Evolutionary conservation across 2,797 vertebrate genomes (phyloP).

Genomic region (Mustela erminea): DNA sequence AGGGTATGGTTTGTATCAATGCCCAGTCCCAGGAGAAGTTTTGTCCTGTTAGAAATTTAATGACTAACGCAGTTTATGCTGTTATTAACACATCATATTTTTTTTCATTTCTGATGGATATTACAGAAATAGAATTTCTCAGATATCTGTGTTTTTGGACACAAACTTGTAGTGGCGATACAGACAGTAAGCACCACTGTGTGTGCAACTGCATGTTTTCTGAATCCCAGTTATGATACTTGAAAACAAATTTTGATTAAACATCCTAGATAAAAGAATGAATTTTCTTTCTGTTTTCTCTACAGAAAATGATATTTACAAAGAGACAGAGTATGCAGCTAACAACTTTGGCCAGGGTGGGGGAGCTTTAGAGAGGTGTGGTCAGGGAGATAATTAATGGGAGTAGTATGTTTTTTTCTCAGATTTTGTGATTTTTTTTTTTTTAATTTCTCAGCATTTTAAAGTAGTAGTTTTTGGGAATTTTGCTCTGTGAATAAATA

Average conservation of each 20-base stretch:
- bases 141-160: neutral
- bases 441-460: neutral
- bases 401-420: neutral
- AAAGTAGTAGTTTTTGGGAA: neutral
- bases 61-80: constrained; percentile 20
- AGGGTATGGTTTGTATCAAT: neutral
- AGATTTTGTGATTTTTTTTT: neutral
- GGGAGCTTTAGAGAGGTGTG: neutral
- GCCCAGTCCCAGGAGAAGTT: neutral
- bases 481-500: neutral
- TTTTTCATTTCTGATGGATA: constrained; percentile 27
- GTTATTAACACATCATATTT: neutral
- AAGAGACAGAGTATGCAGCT: neutral
- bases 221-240: neutral
- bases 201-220: neutral
- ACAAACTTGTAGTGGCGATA: neutral
- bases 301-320: neutral
- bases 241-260: constrained; percentile 4
- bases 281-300: neutral
- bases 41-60: neutral
- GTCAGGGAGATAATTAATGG: neutral
- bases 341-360: rapidly evolving
- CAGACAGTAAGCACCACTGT: neutral
- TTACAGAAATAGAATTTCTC: constrained; percentile 25
- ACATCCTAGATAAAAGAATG: neutral